Conservation (phyloP, 92 coral and sea anemone genomes). For the Parazoanthus swiftii region DNA sequence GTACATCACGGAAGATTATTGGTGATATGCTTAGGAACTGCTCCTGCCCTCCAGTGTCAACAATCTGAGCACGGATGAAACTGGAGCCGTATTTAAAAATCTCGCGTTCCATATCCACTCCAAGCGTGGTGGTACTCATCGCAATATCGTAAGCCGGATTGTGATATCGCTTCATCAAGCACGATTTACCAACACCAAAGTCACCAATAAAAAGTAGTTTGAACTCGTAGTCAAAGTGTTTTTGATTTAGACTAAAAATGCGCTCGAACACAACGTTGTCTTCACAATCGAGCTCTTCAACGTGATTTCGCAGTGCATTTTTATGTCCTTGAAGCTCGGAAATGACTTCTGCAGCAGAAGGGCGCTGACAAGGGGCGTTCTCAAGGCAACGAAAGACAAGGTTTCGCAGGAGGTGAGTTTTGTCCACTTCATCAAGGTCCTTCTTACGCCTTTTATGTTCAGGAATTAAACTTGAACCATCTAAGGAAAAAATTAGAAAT, state of each 20-base stretch:
- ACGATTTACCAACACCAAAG: constrained; percentile 81
- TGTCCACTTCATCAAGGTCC: constrained; percentile 65
- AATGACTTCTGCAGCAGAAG: constrained; percentile 47
- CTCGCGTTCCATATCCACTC: constrained; percentile 62
- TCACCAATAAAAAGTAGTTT: constrained; percentile 73
- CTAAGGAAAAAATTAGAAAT: background rate
- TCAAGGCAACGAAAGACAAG: constrained; percentile 67
- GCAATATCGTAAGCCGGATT: constrained; percentile 59
- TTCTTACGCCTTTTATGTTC: constrained; percentile 65
- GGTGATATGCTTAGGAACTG: constrained; percentile 61
- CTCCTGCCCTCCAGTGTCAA: constrained; percentile 87
- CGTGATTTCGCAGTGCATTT: background rate
- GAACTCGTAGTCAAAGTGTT: constrained; percentile 67
- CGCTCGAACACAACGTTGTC: constrained; percentile 13
- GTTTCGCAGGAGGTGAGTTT: constrained; percentile 50
- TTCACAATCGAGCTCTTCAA: constrained; percentile 18
- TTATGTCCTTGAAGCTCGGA: constrained; percentile 48
- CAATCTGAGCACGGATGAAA: constrained; percentile 53
- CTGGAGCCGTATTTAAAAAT: constrained; percentile 64
- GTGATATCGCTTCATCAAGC: constrained; percentile 64
- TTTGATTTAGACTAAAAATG: constrained; percentile 40
- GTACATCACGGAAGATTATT: constrained; percentile 72
- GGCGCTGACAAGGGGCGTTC: constrained; percentile 60
- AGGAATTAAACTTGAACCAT: constrained; percentile 37
- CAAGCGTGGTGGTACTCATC: constrained; percentile 52